Evolutionary conservation across 2,113 vertebrate species (phyloP).

Genomic region (Pseudolaguvia tuberculata): DNA sequence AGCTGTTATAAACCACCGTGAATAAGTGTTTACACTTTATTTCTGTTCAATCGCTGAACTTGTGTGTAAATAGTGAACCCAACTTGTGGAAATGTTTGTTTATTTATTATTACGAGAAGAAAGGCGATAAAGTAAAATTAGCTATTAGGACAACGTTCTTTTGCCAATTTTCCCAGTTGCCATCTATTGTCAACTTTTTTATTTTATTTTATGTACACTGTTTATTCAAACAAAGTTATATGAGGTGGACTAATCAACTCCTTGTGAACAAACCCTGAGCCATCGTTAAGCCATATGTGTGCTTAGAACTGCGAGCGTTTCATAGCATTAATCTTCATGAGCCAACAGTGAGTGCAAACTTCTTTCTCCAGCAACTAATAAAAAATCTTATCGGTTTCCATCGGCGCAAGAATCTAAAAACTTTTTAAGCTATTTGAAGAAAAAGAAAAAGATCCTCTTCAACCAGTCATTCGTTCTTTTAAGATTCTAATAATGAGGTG

Average conservation of each 20-base stretch:
- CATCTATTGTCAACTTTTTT: too few relatives aligned
- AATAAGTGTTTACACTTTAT: slow-evolving; percentile 37
- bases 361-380: slow-evolving; percentile 4
- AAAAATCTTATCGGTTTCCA: slow-evolving; percentile 34
- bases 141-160: neutral
- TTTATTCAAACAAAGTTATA: slow-evolving; percentile 50
- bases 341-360: slow-evolving; percentile 20
- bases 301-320: slow-evolving; percentile 51
- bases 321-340: slow-evolving; percentile 55
- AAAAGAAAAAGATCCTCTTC: slow-evolving; percentile 8
- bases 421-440: neutral
- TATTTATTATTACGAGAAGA: slow-evolving; percentile 1
- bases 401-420: neutral
- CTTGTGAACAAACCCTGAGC: slow-evolving; percentile 51
- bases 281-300: slow-evolving; percentile 48
- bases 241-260: slow-evolving; percentile 44
- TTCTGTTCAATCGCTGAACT: slow-evolving; percentile 19
- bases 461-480: slow-evolving; percentile 22
- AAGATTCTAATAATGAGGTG: slow-evolving; percentile 41
- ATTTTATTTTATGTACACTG: slow-evolving; percentile 34
- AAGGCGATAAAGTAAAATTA: neutral
- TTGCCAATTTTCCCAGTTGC: neutral
- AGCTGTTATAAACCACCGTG: slow-evolving; percentile 43
- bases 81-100: slow-evolving; percentile 15
- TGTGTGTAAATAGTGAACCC: neutral